Evolutionary conservation across 2,113 vertebrate genomes (phyloP).

Genomic region (Oreochromis spilurus): DNA sequence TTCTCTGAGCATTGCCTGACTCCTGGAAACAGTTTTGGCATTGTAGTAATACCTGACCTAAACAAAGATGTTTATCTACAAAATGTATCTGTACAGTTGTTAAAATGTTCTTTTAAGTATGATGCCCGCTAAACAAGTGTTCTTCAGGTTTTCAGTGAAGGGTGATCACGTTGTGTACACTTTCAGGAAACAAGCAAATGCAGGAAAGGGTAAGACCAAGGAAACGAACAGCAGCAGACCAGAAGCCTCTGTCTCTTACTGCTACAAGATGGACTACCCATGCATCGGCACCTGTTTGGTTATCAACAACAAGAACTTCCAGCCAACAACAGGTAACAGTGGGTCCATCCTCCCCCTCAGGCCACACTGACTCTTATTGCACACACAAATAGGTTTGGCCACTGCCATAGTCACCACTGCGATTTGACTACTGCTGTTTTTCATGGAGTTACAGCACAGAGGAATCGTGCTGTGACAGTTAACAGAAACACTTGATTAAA

Average conservation of each 20-base stretch:
- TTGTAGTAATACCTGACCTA: not conserved
- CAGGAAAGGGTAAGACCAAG: not conserved
- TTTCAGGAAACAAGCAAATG: not conserved
- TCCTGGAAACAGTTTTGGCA: not conserved
- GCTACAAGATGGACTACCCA: conserved; percentile 55
- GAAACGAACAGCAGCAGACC: not conserved
- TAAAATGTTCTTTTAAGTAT: not conserved
- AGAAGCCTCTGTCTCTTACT: not conserved
- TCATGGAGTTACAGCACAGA: not conserved
- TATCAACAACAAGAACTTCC: conserved; percentile 67
- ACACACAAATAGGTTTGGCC: not conserved
- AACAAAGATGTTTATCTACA: not conserved
- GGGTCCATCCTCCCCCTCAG: not conserved
- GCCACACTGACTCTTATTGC: not conserved
- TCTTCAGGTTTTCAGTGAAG: not conserved
- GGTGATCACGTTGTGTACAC: not conserved
- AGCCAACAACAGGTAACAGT: not conserved
- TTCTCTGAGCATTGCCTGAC: not conserved
- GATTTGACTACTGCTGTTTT: not conserved
- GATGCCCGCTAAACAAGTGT: not conserved
- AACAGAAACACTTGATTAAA: not conserved
- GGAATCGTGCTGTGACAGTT: not conserved
- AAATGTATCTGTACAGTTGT: not conserved
- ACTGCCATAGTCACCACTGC: not conserved
- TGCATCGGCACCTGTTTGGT: conserved; percentile 51